A percentile compares a stretch with the other conserved stretches of the same genome.
phyloP scores from a whole-genome alignment of 2,888 invertebrate genomes.

The Loripinus fragilis region DNA sequence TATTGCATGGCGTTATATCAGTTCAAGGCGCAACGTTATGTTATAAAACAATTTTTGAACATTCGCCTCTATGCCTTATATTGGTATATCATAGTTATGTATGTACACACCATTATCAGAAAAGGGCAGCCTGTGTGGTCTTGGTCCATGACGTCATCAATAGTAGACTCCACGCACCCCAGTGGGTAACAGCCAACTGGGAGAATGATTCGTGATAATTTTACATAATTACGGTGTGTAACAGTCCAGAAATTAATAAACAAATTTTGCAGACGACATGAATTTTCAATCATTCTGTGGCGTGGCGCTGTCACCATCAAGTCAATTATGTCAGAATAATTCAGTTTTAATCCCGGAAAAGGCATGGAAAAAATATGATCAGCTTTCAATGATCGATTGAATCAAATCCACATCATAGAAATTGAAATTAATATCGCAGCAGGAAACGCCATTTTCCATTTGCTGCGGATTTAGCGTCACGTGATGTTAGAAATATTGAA shows the following conservation, averaged over 20 bases:
- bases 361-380: conserved; percentile 27
- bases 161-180: neutral
- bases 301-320: conserved; percentile 10
- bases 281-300: conserved; percentile 23
- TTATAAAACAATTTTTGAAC: no score
- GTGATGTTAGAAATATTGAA: neutral
- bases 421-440: conserved; percentile 29
- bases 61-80: no score
- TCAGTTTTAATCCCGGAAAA: conserved; percentile 21
- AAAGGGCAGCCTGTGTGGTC: neutral
- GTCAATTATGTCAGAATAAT: conserved; percentile 23
- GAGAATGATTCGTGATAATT: conserved; percentile 25
- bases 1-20: no score
- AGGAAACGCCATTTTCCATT: conserved; percentile 28
- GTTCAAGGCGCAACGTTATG: no score
- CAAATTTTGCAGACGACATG: conserved; percentile 24
- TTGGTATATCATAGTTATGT: no score
- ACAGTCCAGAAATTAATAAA: conserved; percentile 24
- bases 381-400: conserved; percentile 28
- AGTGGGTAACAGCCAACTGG: conserved; percentile 24
- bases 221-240: conserved; percentile 16
- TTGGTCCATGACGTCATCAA: conserved; percentile 1
- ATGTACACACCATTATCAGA: neutral
- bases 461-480: conserved; percentile 14
- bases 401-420: conserved; percentile 25